Evolutionary conservation across 2,113 vertebrate genomes (phyloP), one percentile per base, ranked within the genome.

Genomic region (Clinocottus analis): DNA sequence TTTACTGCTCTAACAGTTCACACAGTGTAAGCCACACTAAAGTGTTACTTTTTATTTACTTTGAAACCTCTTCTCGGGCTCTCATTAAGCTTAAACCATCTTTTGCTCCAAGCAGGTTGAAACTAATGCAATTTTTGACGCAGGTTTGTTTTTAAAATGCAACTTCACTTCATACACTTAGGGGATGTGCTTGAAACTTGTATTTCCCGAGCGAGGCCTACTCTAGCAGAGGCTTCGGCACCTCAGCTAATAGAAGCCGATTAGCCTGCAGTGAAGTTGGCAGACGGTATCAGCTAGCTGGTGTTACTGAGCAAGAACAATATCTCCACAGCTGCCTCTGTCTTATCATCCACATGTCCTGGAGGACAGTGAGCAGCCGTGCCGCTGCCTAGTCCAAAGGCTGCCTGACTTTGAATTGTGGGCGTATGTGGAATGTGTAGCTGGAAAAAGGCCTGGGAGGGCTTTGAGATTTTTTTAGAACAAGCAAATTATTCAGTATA

Each of bases 371-470:
- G 33, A 80, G 55, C 71, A 73, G 61, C 41, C 23, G 65, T 56
- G 60, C 47, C 19, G 47, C 45, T 62, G 76, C 72, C 70, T 74
- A 59, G 75, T 83, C 85, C 21, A 56, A 60, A 55, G 62, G 64
- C 83, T 51, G 84, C 49, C 59, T 76, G 49, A 63, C 56, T 84
- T 69, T 75, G 68, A 81, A 64, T 75, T 85, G 73, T 82, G 79
- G 85, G 83, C 25, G 72, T 81, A 45, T 66, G 70, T 70, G 83
- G 85, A 93, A 89, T 85, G 72, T 51, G 59, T 49, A 35, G 16
- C 70, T 73, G 47, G 71, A 74, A 73, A 84, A 49, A 49, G 3
- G 63, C 65, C 60, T 33, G 39, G 29, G 63, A 86, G 58, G 80
- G 67, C 63, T 82, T 72, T 41, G 74, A 79, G 79, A 81, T 33